A percentile compares a stretch with the other conserved stretches of the same genome.
These are phyloP conservation scores for Caenorhabditis sp. DNA, from an alignment of 2,888 invertebrate genomes.

Conservation along the genomic window DNA sequence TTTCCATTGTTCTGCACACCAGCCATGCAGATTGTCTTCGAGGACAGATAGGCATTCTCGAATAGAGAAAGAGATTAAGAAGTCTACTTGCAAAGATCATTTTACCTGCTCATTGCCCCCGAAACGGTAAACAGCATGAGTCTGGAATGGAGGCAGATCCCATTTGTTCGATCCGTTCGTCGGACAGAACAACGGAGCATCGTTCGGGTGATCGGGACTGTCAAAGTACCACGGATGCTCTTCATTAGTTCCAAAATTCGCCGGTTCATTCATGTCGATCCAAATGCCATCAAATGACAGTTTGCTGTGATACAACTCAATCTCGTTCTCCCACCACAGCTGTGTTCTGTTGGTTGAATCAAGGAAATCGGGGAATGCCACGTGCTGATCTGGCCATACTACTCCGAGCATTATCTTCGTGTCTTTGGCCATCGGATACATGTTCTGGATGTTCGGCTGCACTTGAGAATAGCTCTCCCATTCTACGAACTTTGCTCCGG, in stretches of 20 bases:
- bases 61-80: background rate
- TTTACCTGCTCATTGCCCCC: constrained; percentile 55
- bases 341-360: constrained; percentile 74
- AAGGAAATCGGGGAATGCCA: constrained; percentile 81
- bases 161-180: constrained; percentile 71
- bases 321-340: constrained; percentile 79
- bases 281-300: constrained; percentile 89
- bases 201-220: constrained; percentile 73
- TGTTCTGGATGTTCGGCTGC: constrained; percentile 68
- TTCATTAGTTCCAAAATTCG: constrained; percentile 87
- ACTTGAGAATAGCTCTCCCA: constrained; percentile 77
- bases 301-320: constrained; percentile 69
- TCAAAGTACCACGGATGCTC: constrained; percentile 76
- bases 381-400: constrained; percentile 79
- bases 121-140: constrained; percentile 73
- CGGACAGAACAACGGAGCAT: constrained; percentile 75
- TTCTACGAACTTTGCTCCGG: constrained; percentile 74
- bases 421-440: constrained; percentile 76
- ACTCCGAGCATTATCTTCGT: constrained; percentile 76
- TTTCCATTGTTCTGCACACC: constrained; percentile 71
- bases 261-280: constrained; percentile 95
- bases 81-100: background rate
- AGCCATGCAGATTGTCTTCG: constrained; percentile 81
- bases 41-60: constrained; percentile 65
- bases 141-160: constrained; percentile 79